Base-by-base conservation (phyloP, 2,888 invertebrate species). In the Drosophila silvestris region DNA sequence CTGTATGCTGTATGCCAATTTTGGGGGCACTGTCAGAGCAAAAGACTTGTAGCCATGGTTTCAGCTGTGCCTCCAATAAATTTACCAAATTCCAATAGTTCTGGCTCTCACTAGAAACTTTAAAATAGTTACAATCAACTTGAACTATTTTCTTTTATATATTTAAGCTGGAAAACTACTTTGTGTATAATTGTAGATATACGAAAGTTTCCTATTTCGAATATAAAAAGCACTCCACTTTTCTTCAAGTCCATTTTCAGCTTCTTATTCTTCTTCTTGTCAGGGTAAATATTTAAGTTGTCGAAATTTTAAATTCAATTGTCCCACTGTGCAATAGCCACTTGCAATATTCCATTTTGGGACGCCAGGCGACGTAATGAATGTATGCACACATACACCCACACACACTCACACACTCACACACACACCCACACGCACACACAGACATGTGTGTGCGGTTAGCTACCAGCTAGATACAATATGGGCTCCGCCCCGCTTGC, bases 301-400 rank as follows among this genome's bases (percentile, higher is more conserved):
- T 22, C 33, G 5, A 16, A 16, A 37, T 33, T 63, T 37, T 16
- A 12, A 14, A 44, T 16, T 2, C 19, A 30, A 35, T 69, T 32
- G 73, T 30, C 44, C 81, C 63, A 59, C 59, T 81, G 52, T 69
- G 59, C 69, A 35, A 52, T n/a, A 51, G 69, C 74, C 83, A 78
- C 71, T 71, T 74, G 81, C 69, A 53, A 39, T 79, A 89, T 90
- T 79, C 83, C 81, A 85, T 77, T 88, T 85, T 83, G 88, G 90
- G 88, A 85, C 79, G 81, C 69, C 72, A 79, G 82, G 89, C 89
- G 79, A 89, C 82, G 89, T 89, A 85, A 85, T 89, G 85, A 87
- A 81, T 81, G 81, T 83, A 63, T 58, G 54, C 58, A 22, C 52
- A 68, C 37, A 33, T 6, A 30, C 39, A 37, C 26, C 30, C 4